These are phyloP conservation scores for Plusia festucae DNA, from an alignment of 2,888 invertebrate genomes.

Conservation along the genomic window DNA sequence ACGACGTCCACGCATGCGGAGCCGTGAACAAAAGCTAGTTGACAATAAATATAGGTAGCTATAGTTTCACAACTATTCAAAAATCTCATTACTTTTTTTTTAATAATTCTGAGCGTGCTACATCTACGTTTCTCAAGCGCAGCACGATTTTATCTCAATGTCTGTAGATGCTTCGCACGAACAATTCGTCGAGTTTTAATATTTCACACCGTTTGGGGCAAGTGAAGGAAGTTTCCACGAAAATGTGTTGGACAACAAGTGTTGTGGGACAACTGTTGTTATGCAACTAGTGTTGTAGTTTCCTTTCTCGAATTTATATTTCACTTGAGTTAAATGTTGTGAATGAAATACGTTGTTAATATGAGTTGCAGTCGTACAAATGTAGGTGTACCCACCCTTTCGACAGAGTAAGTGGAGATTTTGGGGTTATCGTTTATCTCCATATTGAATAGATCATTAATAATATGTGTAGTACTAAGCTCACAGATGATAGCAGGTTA, in stretches of 20 bases:
- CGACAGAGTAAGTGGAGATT: no score
- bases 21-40: no score
- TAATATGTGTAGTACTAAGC: no score
- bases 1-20: no score
- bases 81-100: neutral
- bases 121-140: constrained; percentile 15
- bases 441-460: no score
- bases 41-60: no score
- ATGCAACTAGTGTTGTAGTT: constrained; percentile 2
- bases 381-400: no score
- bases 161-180: constrained; percentile 25
- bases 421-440: no score
- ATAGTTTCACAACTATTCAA: no score
- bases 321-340: constrained; percentile 36
- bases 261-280: constrained; percentile 8
- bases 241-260: constrained; percentile 14
- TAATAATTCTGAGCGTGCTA: neutral
- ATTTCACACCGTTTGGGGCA: constrained; percentile 45
- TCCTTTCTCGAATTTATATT: no score
- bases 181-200: constrained; percentile 49
- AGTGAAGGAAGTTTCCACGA: neutral
- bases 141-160: constrained; percentile 26
- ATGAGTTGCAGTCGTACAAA: constrained; percentile 5
- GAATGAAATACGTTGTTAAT: constrained; percentile 35
- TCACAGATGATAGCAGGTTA: no score